Evolutionary conservation across 2,888 invertebrate genomes (phyloP), one percentile per base, ranked within the genome.

Genomic region (Formica aserva): DNA sequence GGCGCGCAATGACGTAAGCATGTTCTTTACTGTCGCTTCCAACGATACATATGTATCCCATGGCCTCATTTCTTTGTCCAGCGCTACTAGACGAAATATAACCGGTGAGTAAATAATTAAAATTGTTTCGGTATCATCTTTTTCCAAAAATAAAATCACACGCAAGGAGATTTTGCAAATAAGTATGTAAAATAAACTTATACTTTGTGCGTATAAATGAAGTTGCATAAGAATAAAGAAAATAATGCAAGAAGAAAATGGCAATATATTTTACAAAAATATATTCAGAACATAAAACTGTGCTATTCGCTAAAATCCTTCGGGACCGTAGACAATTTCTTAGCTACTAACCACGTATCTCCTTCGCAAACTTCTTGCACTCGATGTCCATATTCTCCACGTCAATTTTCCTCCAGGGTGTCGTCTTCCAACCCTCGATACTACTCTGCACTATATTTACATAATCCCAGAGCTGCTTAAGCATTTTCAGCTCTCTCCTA

Each of bases 311-410:
- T 13, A 26, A n/a, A 22, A 45, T 60, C 60, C 45, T 55, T 52
- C 13, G 26, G 26, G 57, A n/a, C 9, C 3, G 55, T 13, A 45
- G 69, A 80, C 71, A 45, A 60, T 80, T 60, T 71, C 71, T 71
- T 26, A 45, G 60, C 22, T 38, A 84, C 81, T 84, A 91, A 95
- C 96, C 95, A 93, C 98, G 96, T 82, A 98, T 98, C 95, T 98
- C 98, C 95, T 99, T 99, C 1, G 99, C 98, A 95, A 99, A 99
- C 94, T 99, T 98, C 94, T 99, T 99, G 95, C 99, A 99, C 95
- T 99, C 99, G 90, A 99, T 98, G 93, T 99, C 99, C 99, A 99
- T 99, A 93, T 99, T 98, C 95, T 99, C 99, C 60, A 99, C 99
- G 93, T 99, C 99, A 85, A 99, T 98, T 94, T 98, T 98, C 82